phyloP scores from a whole-genome alignment of 2,888 invertebrate genomes.

The Nemurella pictetii region DNA sequence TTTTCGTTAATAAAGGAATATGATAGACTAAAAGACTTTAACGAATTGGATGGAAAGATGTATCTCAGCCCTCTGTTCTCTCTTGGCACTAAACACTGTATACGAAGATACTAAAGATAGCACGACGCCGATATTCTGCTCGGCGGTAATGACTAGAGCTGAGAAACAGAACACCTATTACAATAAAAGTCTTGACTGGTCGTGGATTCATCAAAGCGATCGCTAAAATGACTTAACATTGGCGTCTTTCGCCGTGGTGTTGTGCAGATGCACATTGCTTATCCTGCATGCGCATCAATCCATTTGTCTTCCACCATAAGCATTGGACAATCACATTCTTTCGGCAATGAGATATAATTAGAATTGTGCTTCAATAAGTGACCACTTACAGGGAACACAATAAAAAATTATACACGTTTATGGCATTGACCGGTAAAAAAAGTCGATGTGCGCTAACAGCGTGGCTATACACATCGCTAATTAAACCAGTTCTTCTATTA shows the following conservation, averaged over 20 bases:
- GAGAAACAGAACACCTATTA: not conserved
- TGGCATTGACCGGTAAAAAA: not conserved
- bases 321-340: not conserved
- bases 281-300: not conserved
- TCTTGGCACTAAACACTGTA: not conserved
- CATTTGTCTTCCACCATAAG: not conserved
- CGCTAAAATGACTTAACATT: too few species aligned
- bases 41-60: not conserved
- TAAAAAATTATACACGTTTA: not conserved
- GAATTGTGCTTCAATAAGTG: not conserved
- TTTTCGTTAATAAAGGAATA: not conserved
- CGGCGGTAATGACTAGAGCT: not conserved
- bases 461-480: not conserved
- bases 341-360: not conserved
- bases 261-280: not conserved
- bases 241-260: too few species aligned
- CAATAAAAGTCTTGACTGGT: not conserved
- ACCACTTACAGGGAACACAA: not conserved
- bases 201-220: too few species aligned
- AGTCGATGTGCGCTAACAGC: not conserved
- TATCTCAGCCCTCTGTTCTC: not conserved
- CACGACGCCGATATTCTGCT: not conserved
- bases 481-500: not conserved
- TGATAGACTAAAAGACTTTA: not conserved
- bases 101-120: not conserved